Evolutionary conservation across 1,140 invertebrate species (phyloP).

Genomic region (Macrosteles quadrilineatus): DNA sequence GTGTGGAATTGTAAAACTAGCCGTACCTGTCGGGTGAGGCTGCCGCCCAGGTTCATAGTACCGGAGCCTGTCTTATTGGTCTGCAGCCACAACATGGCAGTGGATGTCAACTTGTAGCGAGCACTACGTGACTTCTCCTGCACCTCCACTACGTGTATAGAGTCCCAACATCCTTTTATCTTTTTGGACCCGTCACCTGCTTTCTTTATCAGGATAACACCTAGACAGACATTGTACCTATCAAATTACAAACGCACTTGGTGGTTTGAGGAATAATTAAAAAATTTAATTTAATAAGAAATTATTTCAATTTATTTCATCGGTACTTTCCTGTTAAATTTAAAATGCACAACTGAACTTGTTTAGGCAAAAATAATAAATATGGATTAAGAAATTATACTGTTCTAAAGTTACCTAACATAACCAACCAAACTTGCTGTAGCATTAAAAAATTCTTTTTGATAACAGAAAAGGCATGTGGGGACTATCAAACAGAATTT

Average conservation of each 20-base stretch:
- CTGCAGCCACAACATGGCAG: conserved; percentile 99
- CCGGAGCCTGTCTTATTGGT: conserved; percentile 96
- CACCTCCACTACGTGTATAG: conserved; percentile 99
- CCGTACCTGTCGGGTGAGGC: conserved; percentile 91
- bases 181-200: conserved; percentile 96
- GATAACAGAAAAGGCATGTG: too few species aligned
- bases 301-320: neutral
- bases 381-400: too few species aligned
- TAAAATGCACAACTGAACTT: too few species aligned
- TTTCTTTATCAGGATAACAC: conserved; percentile 99
- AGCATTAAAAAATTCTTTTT: too few species aligned
- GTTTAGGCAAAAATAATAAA: too few species aligned
- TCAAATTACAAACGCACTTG: too few species aligned
- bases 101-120: conserved; percentile 99
- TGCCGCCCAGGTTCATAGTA: conserved; percentile 98
- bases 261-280: neutral
- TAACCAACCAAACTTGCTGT: too few species aligned
- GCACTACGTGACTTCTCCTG: conserved; percentile 93
- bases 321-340: too few species aligned
- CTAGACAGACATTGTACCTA: too few species aligned
- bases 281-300: neutral
- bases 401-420: too few species aligned
- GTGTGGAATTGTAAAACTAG: too few species aligned
- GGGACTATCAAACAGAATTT: too few species aligned
- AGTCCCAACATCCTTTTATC: conserved; percentile 99